Evolutionary conservation across 1,140 invertebrate species (phyloP).

Genomic region (Metopolophium dirhodum): DNA sequence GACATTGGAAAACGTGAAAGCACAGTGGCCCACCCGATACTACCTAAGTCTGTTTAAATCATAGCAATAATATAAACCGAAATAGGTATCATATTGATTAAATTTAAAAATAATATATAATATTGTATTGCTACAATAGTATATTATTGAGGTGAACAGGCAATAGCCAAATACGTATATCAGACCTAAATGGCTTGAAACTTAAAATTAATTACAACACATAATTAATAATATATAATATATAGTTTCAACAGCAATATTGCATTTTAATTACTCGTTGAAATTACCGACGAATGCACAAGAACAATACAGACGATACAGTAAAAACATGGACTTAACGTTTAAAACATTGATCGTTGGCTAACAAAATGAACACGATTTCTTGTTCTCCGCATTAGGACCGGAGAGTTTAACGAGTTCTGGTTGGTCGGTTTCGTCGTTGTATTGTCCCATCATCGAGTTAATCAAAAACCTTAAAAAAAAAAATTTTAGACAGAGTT

Average conservation of each 20-base stretch:
- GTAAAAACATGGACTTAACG: slow-evolving; percentile 54
- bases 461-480: slow-evolving; percentile 49
- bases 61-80: neutral
- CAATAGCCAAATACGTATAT: neutral
- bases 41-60: neutral
- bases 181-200: neutral
- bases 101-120: neutral
- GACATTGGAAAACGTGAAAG: neutral
- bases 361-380: slow-evolving; percentile 46
- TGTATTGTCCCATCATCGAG: slow-evolving; percentile 41
- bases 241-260: neutral
- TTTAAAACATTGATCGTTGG: slow-evolving; percentile 21
- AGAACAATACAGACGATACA: neutral
- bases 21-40: neutral
- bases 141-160: neutral
- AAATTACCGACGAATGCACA: neutral
- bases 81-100: neutral
- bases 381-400: neutral
- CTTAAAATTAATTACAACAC: slow-evolving; percentile 18
- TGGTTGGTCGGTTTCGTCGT: slow-evolving; percentile 6
- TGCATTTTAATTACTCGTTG: neutral
- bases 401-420: slow-evolving; percentile 38
- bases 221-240: neutral
- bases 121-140: neutral
- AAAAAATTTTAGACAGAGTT: neutral